Evolutionary conservation across 1,140 invertebrate genomes (phyloP).

Genomic region (Conus ventricosus): DNA sequence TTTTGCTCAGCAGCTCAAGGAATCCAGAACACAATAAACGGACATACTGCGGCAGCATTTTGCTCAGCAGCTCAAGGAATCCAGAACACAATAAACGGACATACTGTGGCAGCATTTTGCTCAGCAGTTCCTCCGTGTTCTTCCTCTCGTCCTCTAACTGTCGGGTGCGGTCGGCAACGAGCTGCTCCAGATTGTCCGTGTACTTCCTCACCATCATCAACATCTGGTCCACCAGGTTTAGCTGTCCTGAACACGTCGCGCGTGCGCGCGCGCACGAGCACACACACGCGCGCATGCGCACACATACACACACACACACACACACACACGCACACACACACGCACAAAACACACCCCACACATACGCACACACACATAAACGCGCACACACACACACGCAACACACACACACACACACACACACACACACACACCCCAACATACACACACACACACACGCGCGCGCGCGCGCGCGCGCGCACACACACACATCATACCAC

Average conservation of each 20-base stretch:
- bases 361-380: too few relatives aligned
- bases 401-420: too few relatives aligned
- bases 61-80: not conserved
- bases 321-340: too few relatives aligned
- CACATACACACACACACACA: not conserved
- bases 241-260: not conserved
- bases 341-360: too few relatives aligned
- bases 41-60: not conserved
- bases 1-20: too few relatives aligned
- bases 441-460: too few relatives aligned
- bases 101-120: slow-evolving; percentile 91
- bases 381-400: too few relatives aligned
- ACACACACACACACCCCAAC: too few relatives aligned
- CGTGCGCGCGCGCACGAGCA: not conserved
- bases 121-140: slow-evolving; percentile 92
- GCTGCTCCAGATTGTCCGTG: slow-evolving; percentile 93
- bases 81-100: too few relatives aligned
- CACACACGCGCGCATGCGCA: not conserved
- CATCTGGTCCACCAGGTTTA: slow-evolving; percentile 95
- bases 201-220: slow-evolving; percentile 96
- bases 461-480: too few relatives aligned
- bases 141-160: slow-evolving; percentile 93
- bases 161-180: slow-evolving; percentile 90
- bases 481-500: too few relatives aligned
- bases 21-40: too few relatives aligned